Percentiles rank a stretch among this genome's conserved stretches.
Conservation (phyloP, 2,113 vertebrate genomes). For the Probosciger aterrimus region DNA sequence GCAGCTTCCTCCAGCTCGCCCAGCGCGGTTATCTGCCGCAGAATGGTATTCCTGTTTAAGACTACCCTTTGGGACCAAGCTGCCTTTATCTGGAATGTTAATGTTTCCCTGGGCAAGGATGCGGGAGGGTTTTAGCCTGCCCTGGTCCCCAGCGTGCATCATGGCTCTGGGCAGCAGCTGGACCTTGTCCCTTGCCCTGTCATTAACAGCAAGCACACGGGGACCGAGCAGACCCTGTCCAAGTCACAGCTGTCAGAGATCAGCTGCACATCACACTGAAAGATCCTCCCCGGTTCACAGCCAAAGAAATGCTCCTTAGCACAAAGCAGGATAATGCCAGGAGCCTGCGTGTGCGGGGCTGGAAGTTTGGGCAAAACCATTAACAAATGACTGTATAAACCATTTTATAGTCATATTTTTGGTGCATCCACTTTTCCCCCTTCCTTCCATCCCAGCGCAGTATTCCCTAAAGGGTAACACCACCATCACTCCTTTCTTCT, state of each 20-base stretch:
- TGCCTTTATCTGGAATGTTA: not conserved
- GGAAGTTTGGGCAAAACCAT: not conserved
- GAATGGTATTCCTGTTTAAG: not conserved
- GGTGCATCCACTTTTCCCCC: rapidly evolving
- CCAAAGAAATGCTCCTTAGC: not conserved
- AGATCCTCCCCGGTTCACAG: rapidly evolving
- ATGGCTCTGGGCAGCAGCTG: not conserved
- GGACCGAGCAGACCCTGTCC: not conserved
- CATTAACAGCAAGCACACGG: rapidly evolving
- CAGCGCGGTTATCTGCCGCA: rapidly evolving
- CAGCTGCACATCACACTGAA: not conserved
- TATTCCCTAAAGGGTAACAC: rapidly evolving
- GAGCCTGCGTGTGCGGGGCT: rapidly evolving
- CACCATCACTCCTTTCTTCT: not conserved
- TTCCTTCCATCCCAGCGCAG: not conserved
- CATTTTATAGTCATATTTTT: not conserved
- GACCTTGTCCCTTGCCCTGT: rapidly evolving
- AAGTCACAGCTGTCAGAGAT: not conserved
- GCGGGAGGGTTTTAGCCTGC: rapidly evolving
- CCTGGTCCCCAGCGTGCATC: rapidly evolving
- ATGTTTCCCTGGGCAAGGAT: rapidly evolving
- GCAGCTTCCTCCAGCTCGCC: not conserved
- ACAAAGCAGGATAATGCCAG: not conserved
- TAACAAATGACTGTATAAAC: rapidly evolving
- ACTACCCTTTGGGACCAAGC: not conserved